Evolutionary conservation across 1,140 invertebrate genomes (phyloP).

Genomic region (Drosophila carrolli): DNA sequence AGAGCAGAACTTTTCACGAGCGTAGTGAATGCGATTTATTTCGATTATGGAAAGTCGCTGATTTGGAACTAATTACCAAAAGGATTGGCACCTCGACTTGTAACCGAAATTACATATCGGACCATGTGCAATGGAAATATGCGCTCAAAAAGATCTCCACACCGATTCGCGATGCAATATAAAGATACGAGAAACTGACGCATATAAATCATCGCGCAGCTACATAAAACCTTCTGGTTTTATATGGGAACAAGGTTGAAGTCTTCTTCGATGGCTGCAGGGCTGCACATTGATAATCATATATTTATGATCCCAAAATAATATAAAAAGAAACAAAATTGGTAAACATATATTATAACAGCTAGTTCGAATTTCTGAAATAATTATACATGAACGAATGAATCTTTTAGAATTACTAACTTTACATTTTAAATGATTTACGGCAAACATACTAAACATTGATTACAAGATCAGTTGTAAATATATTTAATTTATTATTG

Average conservation of each 20-base stretch:
- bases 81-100: slow-evolving; percentile 7
- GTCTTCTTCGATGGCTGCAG: slow-evolving; percentile 44
- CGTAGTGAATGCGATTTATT: slow-evolving; percentile 62
- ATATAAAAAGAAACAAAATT: too few relatives aligned
- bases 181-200: slow-evolving; percentile 43
- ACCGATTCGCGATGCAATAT: slow-evolving; percentile 13
- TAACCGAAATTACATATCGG: neutral
- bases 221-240: slow-evolving; percentile 38
- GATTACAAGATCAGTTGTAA: too few relatives aligned
- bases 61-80: slow-evolving; percentile 78
- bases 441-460: too few relatives aligned
- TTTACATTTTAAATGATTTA: too few relatives aligned
- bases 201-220: slow-evolving; percentile 44
- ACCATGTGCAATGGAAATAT: too few relatives aligned
- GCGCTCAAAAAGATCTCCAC: too few relatives aligned
- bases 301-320: too few relatives aligned
- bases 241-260: slow-evolving; percentile 17
- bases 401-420: too few relatives aligned
- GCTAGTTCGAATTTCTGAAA: too few relatives aligned
- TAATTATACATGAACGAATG: too few relatives aligned
- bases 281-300: slow-evolving; percentile 5
- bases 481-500: too few relatives aligned
- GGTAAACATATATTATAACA: too few relatives aligned
- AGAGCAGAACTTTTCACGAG: slow-evolving; percentile 18
- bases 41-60: slow-evolving; percentile 79